Percentiles rank a stretch among this genome's conserved stretches.
These are phyloP conservation scores for Druceiella hillmani DNA, from an alignment of 2,888 invertebrate species.

Conservation along the genomic window DNA sequence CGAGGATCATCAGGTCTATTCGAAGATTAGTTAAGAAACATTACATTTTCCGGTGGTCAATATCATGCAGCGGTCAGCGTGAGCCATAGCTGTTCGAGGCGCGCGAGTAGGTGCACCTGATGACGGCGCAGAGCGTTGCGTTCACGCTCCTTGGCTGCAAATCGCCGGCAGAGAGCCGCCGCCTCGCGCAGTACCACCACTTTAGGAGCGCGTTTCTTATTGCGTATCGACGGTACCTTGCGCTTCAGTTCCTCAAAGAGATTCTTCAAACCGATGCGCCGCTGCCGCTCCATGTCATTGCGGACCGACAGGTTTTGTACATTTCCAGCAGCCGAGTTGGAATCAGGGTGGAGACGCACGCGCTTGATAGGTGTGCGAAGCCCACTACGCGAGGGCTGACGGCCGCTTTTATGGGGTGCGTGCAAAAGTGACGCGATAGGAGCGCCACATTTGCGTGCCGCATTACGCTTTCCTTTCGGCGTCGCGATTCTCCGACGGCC, in stretches of 20 bases:
- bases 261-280: slow-evolving; percentile 69
- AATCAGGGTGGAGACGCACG: slow-evolving; percentile 26
- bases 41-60: too few species aligned
- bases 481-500: too few species aligned
- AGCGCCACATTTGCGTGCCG: too few species aligned
- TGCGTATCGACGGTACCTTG: slow-evolving; percentile 60
- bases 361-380: too few species aligned
- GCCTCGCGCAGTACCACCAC: slow-evolving; percentile 68
- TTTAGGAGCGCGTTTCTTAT: slow-evolving; percentile 67
- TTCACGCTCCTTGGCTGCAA: slow-evolving; percentile 41
- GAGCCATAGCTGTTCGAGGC: slow-evolving; percentile 41
- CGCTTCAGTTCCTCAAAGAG: slow-evolving; percentile 64
- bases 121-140: slow-evolving; percentile 42
- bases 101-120: slow-evolving; percentile 48
- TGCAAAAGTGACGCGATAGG: too few species aligned
- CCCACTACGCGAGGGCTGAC: too few species aligned
- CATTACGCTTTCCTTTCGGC: too few species aligned
- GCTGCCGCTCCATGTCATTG: slow-evolving; percentile 76
- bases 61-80: slow-evolving; percentile 35
- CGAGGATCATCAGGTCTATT: too few species aligned
- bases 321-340: slow-evolving; percentile 51
- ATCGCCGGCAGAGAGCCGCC: slow-evolving; percentile 49
- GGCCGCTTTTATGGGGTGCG: too few species aligned
- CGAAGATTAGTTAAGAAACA: too few species aligned
- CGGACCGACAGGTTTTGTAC: slow-evolving; percentile 66